Base-by-base conservation (phyloP, 2,797 vertebrate genomes). In the Phrynocephalus guinanensis region DNA sequence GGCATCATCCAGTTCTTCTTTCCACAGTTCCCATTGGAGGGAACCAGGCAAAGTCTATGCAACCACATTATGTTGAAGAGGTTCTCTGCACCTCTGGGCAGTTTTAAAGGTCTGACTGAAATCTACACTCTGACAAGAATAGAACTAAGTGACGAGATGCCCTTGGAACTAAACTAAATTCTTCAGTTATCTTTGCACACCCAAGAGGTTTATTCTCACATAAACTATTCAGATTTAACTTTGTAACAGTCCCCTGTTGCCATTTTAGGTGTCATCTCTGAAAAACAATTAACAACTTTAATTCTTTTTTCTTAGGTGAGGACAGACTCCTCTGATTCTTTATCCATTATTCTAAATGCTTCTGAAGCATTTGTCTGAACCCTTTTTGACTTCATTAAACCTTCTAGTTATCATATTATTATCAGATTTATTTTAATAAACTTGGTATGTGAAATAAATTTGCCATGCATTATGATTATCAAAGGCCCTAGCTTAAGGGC, bases 341-440 rank as follows among this genome's bases (percentile, higher is more conserved):
- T 48, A 24, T 85, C 38, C 26, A 52, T 76, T n/a, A n/a, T 67
- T 85, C 70, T 63, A 50, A 50, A 77, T 85, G 26, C 60, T 28
- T 84, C 22, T 66, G 18, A 77, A 85, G 63, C 60, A 38, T 50
- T 67, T 85, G 63, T 26, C 38, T 78, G 11, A 78, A 68, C 24
- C 28, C 56, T 50, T 78, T 72, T 68, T 26, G 9, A 78, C 75
- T 85, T 85, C 44, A 77, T 24, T 77, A 30, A 68, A 78, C 52
- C 68, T 70, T 70, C 75, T 70, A 79, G 78, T 68, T 85, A 79
- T 38, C 77, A 33, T 56, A 79, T 86, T 80, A 79, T 28, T 71
- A 71, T 60, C 77, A 79, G 50, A 86, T 86, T 72, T 72, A 60
- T 86, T 86, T 86, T 86, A 71, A 86, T 80, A 86, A 80, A 79